Evolutionary conservation across 2,888 invertebrate species (phyloP).

Genomic region (Brachyptera putata): DNA sequence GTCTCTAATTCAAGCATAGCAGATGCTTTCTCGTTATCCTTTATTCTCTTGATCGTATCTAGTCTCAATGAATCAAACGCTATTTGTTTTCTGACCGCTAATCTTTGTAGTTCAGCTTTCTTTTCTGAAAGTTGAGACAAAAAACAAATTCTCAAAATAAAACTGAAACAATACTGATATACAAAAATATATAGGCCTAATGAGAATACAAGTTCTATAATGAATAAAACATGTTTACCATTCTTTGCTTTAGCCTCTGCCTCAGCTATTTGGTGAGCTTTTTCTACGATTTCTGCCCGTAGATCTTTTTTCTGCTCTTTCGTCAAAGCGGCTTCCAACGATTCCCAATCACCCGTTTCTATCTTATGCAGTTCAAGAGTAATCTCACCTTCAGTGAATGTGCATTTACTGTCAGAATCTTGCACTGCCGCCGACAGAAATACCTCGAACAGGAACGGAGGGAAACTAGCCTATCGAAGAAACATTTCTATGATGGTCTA

Average conservation of each 20-base stretch:
- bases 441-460: conserved; percentile 70
- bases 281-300: conserved; percentile 55
- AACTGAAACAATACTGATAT: too few species aligned
- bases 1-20: conserved; percentile 63
- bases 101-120: conserved; percentile 54
- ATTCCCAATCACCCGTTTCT: conserved; percentile 53
- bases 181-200: background rate
- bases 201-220: background rate
- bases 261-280: conserved; percentile 53
- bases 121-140: conserved; percentile 41
- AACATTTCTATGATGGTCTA: conserved; percentile 1
- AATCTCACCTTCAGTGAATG: conserved; percentile 57
- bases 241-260: conserved; percentile 27
- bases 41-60: conserved; percentile 58
- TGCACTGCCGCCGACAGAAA: conserved; percentile 61
- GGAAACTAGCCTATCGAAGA: conserved; percentile 58
- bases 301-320: conserved; percentile 55
- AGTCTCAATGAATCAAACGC: conserved; percentile 55
- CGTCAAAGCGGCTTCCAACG: conserved; percentile 52
- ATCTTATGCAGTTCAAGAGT: conserved; percentile 63
- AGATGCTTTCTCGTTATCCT: conserved; percentile 56
- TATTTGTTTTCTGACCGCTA: conserved; percentile 58
- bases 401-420: conserved; percentile 59
- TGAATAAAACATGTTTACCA: background rate
- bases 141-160: background rate